Percentiles rank a stretch among this genome's conserved stretches.
Conservation (phyloP, 2,797 vertebrate species). For the Antennarius maculatus region DNA sequence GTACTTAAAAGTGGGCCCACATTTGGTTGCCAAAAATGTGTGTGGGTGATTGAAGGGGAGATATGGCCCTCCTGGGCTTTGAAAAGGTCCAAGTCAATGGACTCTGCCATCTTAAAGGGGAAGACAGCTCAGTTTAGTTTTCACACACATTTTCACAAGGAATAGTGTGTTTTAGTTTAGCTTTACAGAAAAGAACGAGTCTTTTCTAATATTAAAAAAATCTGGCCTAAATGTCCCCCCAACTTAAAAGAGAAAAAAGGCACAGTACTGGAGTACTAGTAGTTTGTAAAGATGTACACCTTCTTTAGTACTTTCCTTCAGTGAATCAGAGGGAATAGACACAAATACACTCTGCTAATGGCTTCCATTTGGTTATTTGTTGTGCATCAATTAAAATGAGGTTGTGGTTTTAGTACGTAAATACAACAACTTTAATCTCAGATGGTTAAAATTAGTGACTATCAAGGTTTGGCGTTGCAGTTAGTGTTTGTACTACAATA, state of each 20-base stretch:
- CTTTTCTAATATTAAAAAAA: constrained; percentile 5
- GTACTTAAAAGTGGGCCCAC: constrained; percentile 74
- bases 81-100: constrained; percentile 72
- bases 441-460: not conserved
- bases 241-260: not conserved
- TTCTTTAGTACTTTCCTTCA: not conserved
- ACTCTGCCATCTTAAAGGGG: constrained; percentile 68
- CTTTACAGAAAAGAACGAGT: constrained; percentile 38
- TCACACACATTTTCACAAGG: constrained; percentile 58
- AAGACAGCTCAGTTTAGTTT: constrained; percentile 57
- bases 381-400: not conserved
- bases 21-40: constrained; percentile 75
- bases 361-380: constrained; percentile 2
- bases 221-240: not conserved
- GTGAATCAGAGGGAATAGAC: not conserved
- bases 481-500: too few species aligned
- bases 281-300: not conserved
- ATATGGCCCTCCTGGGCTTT: constrained; percentile 75
- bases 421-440: not conserved
- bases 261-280: not conserved
- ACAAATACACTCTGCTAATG: not conserved
- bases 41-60: constrained; percentile 77
- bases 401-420: not conserved
- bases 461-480: too few species aligned
- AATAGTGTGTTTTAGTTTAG: constrained; percentile 39